Evolutionary conservation across 2,113 vertebrate species (phyloP).

Genomic region (Embiotoca jacksoni): DNA sequence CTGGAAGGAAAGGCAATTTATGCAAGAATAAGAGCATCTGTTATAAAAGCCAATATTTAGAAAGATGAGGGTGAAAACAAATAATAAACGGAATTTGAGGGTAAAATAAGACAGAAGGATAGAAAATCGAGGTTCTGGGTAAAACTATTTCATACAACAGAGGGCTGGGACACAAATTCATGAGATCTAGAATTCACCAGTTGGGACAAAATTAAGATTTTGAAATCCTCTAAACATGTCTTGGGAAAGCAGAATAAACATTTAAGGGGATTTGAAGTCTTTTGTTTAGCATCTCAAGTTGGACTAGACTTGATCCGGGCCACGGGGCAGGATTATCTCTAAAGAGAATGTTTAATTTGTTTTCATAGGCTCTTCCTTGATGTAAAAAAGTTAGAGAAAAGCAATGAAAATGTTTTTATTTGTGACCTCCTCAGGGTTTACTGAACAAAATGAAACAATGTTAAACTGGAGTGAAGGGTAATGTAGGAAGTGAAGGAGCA

Average conservation of each 20-base stretch:
- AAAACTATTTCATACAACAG: neutral
- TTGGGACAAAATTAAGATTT: neutral
- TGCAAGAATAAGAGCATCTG: no score
- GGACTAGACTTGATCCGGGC: neutral
- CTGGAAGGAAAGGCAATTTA: neutral
- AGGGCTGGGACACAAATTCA: neutral
- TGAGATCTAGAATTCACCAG: neutral
- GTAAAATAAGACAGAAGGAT: slow-evolving; percentile 16
- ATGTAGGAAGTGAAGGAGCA: slow-evolving; percentile 17
- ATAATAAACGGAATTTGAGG: no score
- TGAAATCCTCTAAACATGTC: neutral
- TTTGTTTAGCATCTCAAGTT: neutral
- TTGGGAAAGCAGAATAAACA: neutral
- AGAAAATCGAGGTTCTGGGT: neutral
- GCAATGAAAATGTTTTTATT: neutral
- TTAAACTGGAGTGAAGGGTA: neutral
- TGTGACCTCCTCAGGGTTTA: slow-evolving; percentile 2
- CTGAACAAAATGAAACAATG: slow-evolving; percentile 8
- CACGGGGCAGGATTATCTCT: neutral
- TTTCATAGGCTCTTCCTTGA: slow-evolving; percentile 4
- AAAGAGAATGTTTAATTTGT: slow-evolving; percentile 3
- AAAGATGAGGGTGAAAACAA: neutral
- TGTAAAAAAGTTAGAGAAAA: slow-evolving; percentile 18
- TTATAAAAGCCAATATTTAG: slow-evolving; percentile 4
- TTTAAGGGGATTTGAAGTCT: neutral